These are phyloP conservation scores for Channallabes apus DNA, from an alignment of 2,797 vertebrate species.

Conservation along the genomic window DNA sequence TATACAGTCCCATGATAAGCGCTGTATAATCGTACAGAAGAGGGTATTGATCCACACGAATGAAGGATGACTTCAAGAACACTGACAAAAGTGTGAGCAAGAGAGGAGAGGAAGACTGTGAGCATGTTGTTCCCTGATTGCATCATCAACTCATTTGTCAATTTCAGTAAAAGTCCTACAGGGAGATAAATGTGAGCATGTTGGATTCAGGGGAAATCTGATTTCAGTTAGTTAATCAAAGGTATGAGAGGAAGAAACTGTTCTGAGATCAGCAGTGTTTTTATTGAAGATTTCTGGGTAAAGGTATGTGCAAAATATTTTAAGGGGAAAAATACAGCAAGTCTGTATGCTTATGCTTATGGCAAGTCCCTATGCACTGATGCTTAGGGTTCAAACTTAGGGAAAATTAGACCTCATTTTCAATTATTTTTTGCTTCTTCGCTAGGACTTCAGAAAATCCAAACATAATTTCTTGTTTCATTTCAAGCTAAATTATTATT, in stretches of 20 bases:
- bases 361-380: too few relatives aligned
- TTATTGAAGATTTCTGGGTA: slow-evolving; percentile 4
- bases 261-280: neutral
- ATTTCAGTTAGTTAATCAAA: neutral
- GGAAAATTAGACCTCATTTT: neutral
- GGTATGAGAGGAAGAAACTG: too few relatives aligned
- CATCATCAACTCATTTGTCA: slow-evolving; percentile 54
- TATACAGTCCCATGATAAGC: slow-evolving; percentile 68
- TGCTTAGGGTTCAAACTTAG: neutral
- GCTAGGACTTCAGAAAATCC: neutral
- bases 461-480: neutral
- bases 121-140: slow-evolving; percentile 73
- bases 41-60: slow-evolving; percentile 63
- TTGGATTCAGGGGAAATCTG: neutral
- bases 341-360: too few relatives aligned
- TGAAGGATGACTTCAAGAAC: slow-evolving; percentile 68
- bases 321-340: neutral
- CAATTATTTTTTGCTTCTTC: neutral
- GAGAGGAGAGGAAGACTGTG: slow-evolving; percentile 81
- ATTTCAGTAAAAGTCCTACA: slow-evolving; percentile 20
- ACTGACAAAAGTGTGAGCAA: slow-evolving; percentile 60
- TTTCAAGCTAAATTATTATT: neutral
- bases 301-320: slow-evolving; percentile 1
- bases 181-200: neutral
- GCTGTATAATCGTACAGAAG: slow-evolving; percentile 66